Evolutionary conservation across 1,140 invertebrate species (phyloP).

Genomic region (Pseudoatta argentina): DNA sequence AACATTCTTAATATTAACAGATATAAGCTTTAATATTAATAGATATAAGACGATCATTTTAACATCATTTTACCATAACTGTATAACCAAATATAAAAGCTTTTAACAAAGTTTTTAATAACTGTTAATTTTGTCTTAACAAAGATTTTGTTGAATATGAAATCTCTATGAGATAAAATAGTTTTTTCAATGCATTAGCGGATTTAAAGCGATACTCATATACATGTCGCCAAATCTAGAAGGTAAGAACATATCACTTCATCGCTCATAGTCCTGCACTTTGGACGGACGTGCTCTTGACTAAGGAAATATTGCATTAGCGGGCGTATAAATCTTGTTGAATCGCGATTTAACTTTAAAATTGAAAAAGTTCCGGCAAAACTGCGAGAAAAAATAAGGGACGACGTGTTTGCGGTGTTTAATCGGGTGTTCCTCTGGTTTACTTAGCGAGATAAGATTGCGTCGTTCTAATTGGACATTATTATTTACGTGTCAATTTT

Average conservation of each 20-base stretch:
- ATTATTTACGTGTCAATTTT: constrained; percentile 58
- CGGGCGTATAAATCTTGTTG: constrained; percentile 57
- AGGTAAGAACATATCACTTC: constrained; percentile 30
- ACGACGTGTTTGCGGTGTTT: constrained; percentile 58
- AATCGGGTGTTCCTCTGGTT: constrained; percentile 49
- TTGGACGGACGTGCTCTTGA: constrained; percentile 32
- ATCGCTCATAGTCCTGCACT: constrained; percentile 8
- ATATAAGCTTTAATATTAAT: not conserved
- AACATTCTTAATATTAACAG: not conserved
- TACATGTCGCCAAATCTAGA: not conserved
- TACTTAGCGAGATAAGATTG: constrained; percentile 50
- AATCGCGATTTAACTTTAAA: constrained; percentile 64
- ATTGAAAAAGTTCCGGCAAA: constrained; percentile 56
- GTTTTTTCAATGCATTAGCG: constrained; percentile 14
- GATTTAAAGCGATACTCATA: constrained; percentile 33
- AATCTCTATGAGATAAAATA: not conserved
- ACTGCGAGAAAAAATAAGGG: constrained; percentile 61
- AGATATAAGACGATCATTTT: not conserved
- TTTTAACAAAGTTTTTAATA: not conserved
- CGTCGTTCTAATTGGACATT: constrained; percentile 58
- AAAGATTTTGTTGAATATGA: not conserved
- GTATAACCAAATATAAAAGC: not conserved
- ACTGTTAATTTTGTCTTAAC: not conserved
- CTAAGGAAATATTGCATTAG: constrained; percentile 63
- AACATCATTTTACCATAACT: not conserved